Conservation (phyloP, 2,888 invertebrate genomes). For the Dryobotodes eremita region DNA sequence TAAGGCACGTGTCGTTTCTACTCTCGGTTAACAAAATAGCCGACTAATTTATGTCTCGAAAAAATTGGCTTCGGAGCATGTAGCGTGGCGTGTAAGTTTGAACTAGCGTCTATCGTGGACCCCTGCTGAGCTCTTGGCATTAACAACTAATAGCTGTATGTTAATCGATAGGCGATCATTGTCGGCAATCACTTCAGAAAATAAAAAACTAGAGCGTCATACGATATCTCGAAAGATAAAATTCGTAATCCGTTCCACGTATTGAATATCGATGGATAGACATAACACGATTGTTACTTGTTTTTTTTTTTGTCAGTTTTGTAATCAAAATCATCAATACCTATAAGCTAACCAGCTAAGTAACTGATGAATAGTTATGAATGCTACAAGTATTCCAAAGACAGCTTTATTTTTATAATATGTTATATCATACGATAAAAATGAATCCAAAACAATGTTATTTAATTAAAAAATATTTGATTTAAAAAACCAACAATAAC, state of each 20-base stretch:
- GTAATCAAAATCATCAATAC: conserved; percentile 60
- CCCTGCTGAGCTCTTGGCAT: conserved; percentile 79
- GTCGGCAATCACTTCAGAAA: conserved; percentile 74
- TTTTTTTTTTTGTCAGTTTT: conserved; percentile 58
- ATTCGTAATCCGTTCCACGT: conserved; percentile 79
- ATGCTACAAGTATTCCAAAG: not conserved
- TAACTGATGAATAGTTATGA: not conserved
- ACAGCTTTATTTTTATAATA: not conserved
- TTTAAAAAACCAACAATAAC: fast-evolving
- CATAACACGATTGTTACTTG: conserved; percentile 63
- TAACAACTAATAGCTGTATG: conserved; percentile 79
- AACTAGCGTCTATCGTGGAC: conserved; percentile 62
- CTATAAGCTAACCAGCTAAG: conserved; percentile 12
- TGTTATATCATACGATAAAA: not conserved
- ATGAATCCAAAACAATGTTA: not conserved
- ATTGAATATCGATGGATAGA: conserved; percentile 72
- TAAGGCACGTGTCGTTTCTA: conserved; percentile 42
- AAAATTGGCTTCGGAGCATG: conserved; percentile 56
- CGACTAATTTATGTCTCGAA: conserved; percentile 54
- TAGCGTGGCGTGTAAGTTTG: conserved; percentile 67
- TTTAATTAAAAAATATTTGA: not conserved
- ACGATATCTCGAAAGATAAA: conserved; percentile 75
- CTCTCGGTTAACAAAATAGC: conserved; percentile 48
- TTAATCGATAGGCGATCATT: conserved; percentile 81
- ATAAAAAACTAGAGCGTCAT: conserved; percentile 74